Conservation (phyloP, 92 coral and sea anemone species). For the Palythoa caribaeorum region DNA sequence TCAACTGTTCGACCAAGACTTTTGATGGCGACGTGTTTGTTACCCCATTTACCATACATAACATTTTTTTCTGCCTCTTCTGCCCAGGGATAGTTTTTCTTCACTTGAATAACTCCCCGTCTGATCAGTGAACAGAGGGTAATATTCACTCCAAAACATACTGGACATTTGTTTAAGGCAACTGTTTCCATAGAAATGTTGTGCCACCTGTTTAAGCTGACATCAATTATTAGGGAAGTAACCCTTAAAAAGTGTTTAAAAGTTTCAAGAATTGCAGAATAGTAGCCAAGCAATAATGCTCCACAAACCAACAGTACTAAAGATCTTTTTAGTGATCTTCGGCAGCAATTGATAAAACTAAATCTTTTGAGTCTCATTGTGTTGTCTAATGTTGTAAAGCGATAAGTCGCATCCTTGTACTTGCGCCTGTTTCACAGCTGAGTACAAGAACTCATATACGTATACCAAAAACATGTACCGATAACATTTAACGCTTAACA, state of each 20-base stretch:
- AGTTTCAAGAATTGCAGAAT: not conserved
- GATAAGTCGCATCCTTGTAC: too few relatives aligned
- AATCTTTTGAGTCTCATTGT: not conserved
- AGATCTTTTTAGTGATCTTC: slow-evolving; percentile 5
- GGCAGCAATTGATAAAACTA: not conserved
- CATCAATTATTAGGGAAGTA: slow-evolving; percentile 17
- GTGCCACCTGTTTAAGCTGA: slow-evolving; percentile 27
- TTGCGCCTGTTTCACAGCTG: too few relatives aligned
- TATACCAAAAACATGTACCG: too few relatives aligned
- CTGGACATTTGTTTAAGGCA: slow-evolving; percentile 74
- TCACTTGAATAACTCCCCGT: slow-evolving; percentile 55
- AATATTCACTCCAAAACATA: slow-evolving; percentile 78
- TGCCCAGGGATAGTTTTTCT: slow-evolving; percentile 62
- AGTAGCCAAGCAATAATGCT: not conserved
- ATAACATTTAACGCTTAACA: too few relatives aligned
- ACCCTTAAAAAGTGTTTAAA: slow-evolving; percentile 6
- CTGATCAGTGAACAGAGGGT: slow-evolving; percentile 68
- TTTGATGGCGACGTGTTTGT: slow-evolving; percentile 68
- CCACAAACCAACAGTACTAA: slow-evolving; percentile 17
- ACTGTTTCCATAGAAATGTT: slow-evolving; percentile 42
- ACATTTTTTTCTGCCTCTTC: slow-evolving; percentile 50
- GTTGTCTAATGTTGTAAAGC: not conserved
- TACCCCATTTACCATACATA: slow-evolving; percentile 65
- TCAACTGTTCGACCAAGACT: slow-evolving; percentile 70
- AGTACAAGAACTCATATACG: too few relatives aligned